phyloP scores from a whole-genome alignment of 1,140 invertebrate species.

The Paraescarpia echinospica region DNA sequence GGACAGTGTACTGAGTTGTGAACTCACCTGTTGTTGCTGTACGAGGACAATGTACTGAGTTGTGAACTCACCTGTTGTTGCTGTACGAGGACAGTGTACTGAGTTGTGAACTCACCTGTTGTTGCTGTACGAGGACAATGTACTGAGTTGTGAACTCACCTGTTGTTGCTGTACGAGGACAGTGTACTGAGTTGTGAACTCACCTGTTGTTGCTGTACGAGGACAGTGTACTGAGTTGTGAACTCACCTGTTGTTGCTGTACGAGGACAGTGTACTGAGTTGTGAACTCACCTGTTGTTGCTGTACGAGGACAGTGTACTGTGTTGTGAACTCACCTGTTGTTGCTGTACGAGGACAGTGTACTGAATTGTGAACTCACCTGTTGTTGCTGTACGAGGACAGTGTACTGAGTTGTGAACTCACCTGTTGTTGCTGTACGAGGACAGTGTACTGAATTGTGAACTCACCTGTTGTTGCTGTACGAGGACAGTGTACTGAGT shows the following conservation, averaged over 20 bases:
- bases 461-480: conserved; percentile 57
- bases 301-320: conserved; percentile 74
- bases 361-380: conserved; percentile 68
- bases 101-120: conserved; percentile 72
- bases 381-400: conserved; percentile 63
- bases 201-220: conserved; percentile 60
- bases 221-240: conserved; percentile 84
- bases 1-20: conserved; percentile 84
- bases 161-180: conserved; percentile 63
- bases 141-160: conserved; percentile 81
- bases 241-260: conserved; percentile 63
- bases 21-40: conserved; percentile 63
- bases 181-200: conserved; percentile 84
- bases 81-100: conserved; percentile 74
- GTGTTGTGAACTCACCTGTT: conserved; percentile 59
- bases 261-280: conserved; percentile 82
- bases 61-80: conserved; percentile 65
- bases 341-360: conserved; percentile 66
- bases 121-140: conserved; percentile 66
- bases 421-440: conserved; percentile 60
- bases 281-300: conserved; percentile 65
- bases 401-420: conserved; percentile 84
- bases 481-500: conserved; percentile 82
- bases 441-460: conserved; percentile 74
- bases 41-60: conserved; percentile 82